Base-by-base conservation (phyloP, 2,888 invertebrate species). In the Aromia moschata region DNA sequence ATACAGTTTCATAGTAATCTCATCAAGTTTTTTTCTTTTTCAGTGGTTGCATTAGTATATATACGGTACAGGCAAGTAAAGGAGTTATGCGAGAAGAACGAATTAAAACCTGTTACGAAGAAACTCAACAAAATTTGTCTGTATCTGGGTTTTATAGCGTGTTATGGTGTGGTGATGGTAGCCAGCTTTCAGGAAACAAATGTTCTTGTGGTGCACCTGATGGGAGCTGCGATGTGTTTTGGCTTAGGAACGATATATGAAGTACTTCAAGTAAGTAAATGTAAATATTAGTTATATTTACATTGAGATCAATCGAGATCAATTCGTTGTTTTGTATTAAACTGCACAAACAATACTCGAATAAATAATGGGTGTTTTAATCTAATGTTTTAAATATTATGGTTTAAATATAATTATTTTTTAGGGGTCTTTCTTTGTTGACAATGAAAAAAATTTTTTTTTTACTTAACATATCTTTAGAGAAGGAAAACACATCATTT, bases 181-280 rank as follows among this genome's bases (percentile, higher is more conserved):
- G 91, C 88, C 0, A 90, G 90, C 77, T 89, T 85, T 62, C 91
- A 91, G 82, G 91, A 91, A 75, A 87, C 87, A 0, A 88, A 87
- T 72, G 85, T 88, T 0, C 79, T 89, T 30, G 77, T 83, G 16
- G 86, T 90, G 1, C 92, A 92, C 72, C 80, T 89, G 37, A 77
- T 86, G 36, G 92, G 92, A 1, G 92, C 92, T 3, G 80, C 86
- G 44, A 75, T 87, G 67, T 89, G 89, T 55, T 96, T 94, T 81
- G 64, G 64, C 25, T 20, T 58, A 40, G 60, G 45, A 44, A 17
- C 40, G 14, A 30, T 60, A 7, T 62, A 49, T 37, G 56, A 59
- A 40, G 41, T 60, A 2, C 18, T 47, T 15, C 64, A 65, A 57
- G 64, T 65, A 46, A 56, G 47, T 16, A 9, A 18, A 25, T 37